phyloP scores from a whole-genome alignment of 2,113 vertebrate species.

The Arvicanthis niloticus region DNA sequence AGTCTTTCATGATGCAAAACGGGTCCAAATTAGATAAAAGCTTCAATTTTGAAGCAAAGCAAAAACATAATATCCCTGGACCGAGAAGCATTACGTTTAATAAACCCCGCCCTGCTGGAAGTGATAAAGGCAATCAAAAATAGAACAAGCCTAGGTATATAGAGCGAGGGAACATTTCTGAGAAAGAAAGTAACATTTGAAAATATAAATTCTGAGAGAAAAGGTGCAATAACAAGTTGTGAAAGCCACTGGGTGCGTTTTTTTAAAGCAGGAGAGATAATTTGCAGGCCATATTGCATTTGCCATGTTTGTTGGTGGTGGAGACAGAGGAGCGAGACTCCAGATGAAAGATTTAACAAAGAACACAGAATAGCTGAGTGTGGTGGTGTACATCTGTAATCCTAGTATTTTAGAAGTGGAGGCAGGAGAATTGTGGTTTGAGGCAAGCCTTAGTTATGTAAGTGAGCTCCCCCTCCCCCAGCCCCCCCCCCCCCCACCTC shows the following conservation, averaged over 20 bases:
- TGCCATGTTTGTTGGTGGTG: conserved; percentile 22
- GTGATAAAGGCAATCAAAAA: conserved; percentile 21
- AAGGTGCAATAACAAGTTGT: conserved; percentile 21
- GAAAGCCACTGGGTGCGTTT: background rate
- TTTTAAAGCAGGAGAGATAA: conserved; percentile 25
- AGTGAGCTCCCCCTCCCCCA: too few relatives aligned
- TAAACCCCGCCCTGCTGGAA: conserved; percentile 33
- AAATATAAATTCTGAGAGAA: conserved; percentile 60
- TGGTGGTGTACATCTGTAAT: background rate
- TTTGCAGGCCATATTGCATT: background rate
- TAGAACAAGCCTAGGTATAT: conserved; percentile 2
- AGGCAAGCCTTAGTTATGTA: background rate
- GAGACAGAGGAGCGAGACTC: background rate
- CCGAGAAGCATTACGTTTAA: conserved; percentile 62
- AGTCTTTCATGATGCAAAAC: conserved; percentile 65
- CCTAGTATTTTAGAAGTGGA: background rate
- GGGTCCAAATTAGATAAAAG: conserved; percentile 70
- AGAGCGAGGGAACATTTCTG: conserved; percentile 47
- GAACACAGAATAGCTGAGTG: background rate
- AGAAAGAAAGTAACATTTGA: conserved; percentile 56
- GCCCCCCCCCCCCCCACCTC: background rate
- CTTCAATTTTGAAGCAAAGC: conserved; percentile 61
- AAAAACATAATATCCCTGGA: conserved; percentile 49
- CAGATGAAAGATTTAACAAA: background rate
- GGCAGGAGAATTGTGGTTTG: background rate